A percentile compares a stretch with the other conserved stretches of the same genome.
Conservation (phyloP, 2,113 vertebrate species). For the Xyliphius kryptos region DNA sequence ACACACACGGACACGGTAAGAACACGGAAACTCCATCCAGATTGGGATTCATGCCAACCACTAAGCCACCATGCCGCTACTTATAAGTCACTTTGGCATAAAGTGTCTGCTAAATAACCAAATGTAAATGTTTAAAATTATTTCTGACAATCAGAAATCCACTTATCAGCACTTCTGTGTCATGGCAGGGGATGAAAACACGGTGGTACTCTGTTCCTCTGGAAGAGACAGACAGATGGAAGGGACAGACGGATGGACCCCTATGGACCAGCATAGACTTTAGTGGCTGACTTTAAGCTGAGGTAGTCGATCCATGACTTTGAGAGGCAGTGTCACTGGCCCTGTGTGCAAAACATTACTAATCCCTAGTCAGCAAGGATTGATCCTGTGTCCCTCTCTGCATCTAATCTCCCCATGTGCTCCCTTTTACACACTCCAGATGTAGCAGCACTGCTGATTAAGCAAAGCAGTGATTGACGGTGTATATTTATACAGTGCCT, state of each 20-base stretch:
- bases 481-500: slow-evolving; percentile 4
- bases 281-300: slow-evolving; percentile 22
- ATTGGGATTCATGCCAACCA: too few species aligned
- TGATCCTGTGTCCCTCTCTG: slow-evolving; percentile 48
- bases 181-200: too few species aligned
- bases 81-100: neutral
- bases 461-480: slow-evolving; percentile 31
- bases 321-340: slow-evolving; percentile 47
- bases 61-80: neutral
- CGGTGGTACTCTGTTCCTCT: neutral
- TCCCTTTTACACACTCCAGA: slow-evolving; percentile 18
- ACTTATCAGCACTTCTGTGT: too few species aligned
- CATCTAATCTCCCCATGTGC: slow-evolving; percentile 40
- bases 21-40: too few species aligned
- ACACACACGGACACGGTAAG: too few species aligned
- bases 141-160: neutral
- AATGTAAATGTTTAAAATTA: neutral
- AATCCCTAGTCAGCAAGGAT: slow-evolving; percentile 59
- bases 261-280: slow-evolving; percentile 1
- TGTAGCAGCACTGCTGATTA: slow-evolving; percentile 28
- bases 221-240: slow-evolving; percentile 19
- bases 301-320: slow-evolving; percentile 50
- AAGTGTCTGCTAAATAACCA: neutral
- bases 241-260: slow-evolving; percentile 18
- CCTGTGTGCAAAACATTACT: slow-evolving; percentile 40